Base-by-base conservation (phyloP, 2,113 vertebrate genomes). In the Sebastes schlegelii region DNA sequence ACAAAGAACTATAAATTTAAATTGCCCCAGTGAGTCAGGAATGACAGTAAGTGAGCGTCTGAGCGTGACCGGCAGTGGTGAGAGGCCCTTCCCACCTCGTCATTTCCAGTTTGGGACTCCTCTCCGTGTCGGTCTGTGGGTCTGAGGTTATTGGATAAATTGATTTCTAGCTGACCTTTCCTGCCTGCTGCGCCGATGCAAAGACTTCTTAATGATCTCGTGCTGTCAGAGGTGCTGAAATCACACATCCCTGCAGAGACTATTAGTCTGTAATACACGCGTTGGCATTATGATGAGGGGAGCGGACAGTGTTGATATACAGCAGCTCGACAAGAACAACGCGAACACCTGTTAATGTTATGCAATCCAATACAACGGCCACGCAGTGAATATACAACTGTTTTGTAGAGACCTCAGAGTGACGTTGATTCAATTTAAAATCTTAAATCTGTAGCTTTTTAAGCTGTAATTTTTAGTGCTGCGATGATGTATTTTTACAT, bases 141-240 rank as follows among this genome's bases (percentile, higher is more conserved):
- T 86, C 79, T 46, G 75, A 79, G 86, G 73, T 92, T 88, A 89
- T 88, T 85, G 67, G 70, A 75, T 89, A 84, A 92, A 94, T 93
- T 90, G 93, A 93, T 93, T 93, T 85, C 49, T 62, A 7, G 48
- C 81, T 83, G 91, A 92, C 94, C 94, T 93, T 91, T 90, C 16
- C 67, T 64, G 74, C 52, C 78, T 70, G 16, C 89, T 89, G 73
- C 67, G 54, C 81, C 84, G 86, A 90, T 77, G 83, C 82, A 90
- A 83, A 90, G 90, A 88, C 77, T 89, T 87, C 88, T 90, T 94
- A 93, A 94, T 93, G 93, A 91, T 92, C 84, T 76, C 67, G 66
- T 91, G 90, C 92, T 95, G 94, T 95, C 95, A 95, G 82, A 93
- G 92, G 93, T 92, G 87, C 89, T 88, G 91, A 88, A 94, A 92